Conservation (phyloP, 2,888 invertebrate genomes). For the Torymus texanus region DNA sequence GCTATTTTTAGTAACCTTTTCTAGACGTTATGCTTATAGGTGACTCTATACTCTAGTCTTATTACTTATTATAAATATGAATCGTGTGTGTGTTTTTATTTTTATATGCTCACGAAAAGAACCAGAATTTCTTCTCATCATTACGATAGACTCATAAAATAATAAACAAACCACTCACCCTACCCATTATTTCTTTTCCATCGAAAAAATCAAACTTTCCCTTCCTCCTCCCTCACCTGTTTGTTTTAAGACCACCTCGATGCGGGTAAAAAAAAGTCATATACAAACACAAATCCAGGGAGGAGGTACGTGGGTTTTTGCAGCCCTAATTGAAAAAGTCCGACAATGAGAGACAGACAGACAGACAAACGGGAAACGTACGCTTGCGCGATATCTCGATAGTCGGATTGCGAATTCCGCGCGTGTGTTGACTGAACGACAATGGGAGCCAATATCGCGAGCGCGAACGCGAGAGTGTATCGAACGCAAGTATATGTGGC, state of each 20-base stretch:
- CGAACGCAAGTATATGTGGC: slow-evolving; percentile 3
- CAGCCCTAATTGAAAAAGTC: slow-evolving; percentile 53
- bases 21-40: too few relatives aligned
- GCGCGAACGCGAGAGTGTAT: slow-evolving; percentile 15
- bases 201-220: slow-evolving; percentile 32
- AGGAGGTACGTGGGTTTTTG: too few relatives aligned
- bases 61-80: too few relatives aligned
- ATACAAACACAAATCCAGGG: background rate
- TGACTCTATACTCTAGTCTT: too few relatives aligned
- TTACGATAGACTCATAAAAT: too few relatives aligned
- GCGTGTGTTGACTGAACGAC: slow-evolving; percentile 47
- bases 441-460: slow-evolving; percentile 51
- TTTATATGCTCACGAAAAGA: too few relatives aligned
- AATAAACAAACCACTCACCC: too few relatives aligned
- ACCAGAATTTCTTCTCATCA: too few relatives aligned
- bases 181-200: slow-evolving; percentile 37
- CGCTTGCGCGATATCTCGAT: slow-evolving; percentile 14
- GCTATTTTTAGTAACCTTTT: too few relatives aligned
- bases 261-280: background rate
- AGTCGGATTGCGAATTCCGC: slow-evolving; percentile 45
- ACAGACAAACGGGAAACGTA: too few relatives aligned
- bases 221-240: slow-evolving; percentile 1
- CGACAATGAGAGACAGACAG: slow-evolving; percentile 42
- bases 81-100: too few relatives aligned
- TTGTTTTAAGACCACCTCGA: slow-evolving; percentile 25